A percentile compares a stretch with the other conserved stretches of the same genome.
These are phyloP conservation scores for Erethizon dorsatum DNA, from an alignment of 2,797 vertebrate species.

Conservation along the genomic window DNA sequence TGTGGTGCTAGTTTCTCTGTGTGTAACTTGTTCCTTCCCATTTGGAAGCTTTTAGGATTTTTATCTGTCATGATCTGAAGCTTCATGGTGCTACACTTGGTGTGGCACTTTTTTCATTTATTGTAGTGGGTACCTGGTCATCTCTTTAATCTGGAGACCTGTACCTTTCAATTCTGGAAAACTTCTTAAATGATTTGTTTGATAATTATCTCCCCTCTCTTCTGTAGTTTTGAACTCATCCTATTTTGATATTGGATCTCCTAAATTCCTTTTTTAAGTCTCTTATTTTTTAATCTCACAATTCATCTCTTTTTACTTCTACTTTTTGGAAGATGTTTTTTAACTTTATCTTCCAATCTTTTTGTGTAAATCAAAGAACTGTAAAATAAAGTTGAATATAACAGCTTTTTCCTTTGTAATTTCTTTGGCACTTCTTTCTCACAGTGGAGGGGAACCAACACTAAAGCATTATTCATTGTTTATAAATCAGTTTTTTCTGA, in stretches of 20 bases:
- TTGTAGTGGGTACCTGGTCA: not conserved
- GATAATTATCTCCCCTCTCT: not conserved
- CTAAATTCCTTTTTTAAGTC: not conserved
- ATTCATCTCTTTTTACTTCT: not conserved
- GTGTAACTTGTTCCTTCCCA: not conserved
- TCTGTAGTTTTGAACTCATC: not conserved
- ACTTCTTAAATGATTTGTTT: conserved; percentile 15
- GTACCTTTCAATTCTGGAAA: not conserved
- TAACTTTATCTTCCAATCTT: conserved; percentile 30
- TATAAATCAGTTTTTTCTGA: not conserved
- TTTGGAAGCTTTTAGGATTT: conserved; percentile 12
- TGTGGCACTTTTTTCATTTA: not conserved
- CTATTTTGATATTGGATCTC: not conserved
- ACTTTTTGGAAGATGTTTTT: conserved; percentile 14
- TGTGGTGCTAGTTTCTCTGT: not conserved
- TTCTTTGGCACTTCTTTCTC: conserved; percentile 46
- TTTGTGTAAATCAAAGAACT: not conserved
- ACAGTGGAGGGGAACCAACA: not conserved
- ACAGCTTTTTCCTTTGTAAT: not conserved
- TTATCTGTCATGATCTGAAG: not conserved
- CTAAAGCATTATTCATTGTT: conserved; percentile 5
- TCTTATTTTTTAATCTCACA: not conserved
- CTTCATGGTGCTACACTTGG: not conserved
- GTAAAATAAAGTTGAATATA: conserved; percentile 3
- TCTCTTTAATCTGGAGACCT: not conserved